Evolutionary conservation across 2,113 vertebrate species (phyloP).

Genomic region (Podilymbus podiceps): DNA sequence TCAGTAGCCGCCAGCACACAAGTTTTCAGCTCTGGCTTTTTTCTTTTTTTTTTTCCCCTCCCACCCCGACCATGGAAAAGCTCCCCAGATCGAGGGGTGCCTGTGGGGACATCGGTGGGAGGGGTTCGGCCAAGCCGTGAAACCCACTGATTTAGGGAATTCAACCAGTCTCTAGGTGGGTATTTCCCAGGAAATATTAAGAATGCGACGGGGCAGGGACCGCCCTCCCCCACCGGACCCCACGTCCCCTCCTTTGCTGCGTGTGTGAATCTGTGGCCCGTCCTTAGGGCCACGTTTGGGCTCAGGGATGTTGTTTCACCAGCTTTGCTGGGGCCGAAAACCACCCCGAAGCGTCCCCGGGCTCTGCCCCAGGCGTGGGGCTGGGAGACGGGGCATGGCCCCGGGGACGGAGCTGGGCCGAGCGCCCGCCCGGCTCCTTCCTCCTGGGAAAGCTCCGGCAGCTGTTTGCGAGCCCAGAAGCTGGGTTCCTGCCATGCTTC

Average conservation of each 20-base stretch:
- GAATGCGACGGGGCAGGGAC: background rate
- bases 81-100: background rate
- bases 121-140: background rate
- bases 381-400: background rate
- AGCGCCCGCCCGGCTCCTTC: background rate
- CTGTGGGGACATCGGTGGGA: background rate
- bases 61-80: background rate
- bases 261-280: rapidly evolving
- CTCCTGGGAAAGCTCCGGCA: background rate
- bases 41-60: too few relatives aligned
- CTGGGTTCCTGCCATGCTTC: background rate
- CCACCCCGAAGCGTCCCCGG: background rate
- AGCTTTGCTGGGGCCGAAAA: background rate
- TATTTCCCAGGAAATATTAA: background rate
- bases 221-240: rapidly evolving
- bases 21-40: background rate
- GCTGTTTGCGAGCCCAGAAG: background rate
- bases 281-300: background rate
- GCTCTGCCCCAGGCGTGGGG: rapidly evolving
- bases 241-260: background rate
- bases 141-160: background rate
- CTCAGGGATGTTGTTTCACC: rapidly evolving
- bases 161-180: rapidly evolving
- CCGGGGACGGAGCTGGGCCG: background rate
- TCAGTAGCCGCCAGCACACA: background rate